Conservation (phyloP, 2,113 vertebrate species). For the Leucosticte australis region DNA sequence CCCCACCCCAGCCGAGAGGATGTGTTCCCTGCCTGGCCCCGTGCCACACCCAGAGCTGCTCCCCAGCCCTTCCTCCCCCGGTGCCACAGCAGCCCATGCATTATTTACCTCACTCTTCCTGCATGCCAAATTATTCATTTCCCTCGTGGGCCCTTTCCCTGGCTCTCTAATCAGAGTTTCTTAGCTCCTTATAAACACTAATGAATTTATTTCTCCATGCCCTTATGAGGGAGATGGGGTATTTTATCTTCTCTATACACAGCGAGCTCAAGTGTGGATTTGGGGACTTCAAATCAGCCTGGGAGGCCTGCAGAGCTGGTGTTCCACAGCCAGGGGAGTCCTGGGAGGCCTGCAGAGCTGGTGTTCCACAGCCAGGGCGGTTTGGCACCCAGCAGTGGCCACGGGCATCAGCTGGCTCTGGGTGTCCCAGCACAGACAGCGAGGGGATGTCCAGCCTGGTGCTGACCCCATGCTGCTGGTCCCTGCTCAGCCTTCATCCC, state of each 20-base stretch:
- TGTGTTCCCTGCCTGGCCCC: background rate
- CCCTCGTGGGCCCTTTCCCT: background rate
- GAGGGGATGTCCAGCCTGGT: background rate
- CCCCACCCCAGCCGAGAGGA: accelerated
- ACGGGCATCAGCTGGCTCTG: accelerated
- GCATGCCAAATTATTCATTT: background rate
- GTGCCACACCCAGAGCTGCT: background rate
- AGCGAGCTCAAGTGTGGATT: accelerated
- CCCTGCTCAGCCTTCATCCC: background rate
- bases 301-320: background rate
- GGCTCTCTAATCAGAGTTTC: constrained; percentile 16
- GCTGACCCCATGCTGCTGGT: background rate
- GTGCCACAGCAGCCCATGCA: background rate
- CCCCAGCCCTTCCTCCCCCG: background rate
- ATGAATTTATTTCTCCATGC: constrained; percentile 6
- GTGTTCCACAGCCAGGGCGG: accelerated
- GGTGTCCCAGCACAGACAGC: background rate
- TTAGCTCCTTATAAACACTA: constrained; percentile 20
- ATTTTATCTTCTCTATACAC: background rate
- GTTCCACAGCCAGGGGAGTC: accelerated
- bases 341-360: too few relatives aligned
- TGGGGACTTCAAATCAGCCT: background rate
- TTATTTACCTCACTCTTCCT: background rate
- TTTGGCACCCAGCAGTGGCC: background rate
- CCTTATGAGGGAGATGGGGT: background rate